Evolutionary conservation across 2,888 invertebrate genomes (phyloP).

Genomic region (Drosophila austrosaltans): DNA sequence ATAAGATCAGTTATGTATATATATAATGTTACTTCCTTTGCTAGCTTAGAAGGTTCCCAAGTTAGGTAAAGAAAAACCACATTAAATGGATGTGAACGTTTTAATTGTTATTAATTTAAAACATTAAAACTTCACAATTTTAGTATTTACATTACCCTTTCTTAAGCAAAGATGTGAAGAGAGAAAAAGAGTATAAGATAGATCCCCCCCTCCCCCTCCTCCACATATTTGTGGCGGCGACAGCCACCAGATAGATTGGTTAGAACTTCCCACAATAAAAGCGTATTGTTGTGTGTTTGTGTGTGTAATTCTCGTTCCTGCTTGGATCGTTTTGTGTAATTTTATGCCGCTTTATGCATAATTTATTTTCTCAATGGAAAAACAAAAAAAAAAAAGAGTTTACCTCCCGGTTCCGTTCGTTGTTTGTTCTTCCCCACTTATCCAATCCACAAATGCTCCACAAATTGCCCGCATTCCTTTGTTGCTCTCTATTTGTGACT

Average conservation of each 20-base stretch:
- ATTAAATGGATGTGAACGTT: background rate
- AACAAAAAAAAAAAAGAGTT: conserved; percentile 49
- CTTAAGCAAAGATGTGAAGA: background rate
- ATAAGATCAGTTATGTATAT: too few species aligned
- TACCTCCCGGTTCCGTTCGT: conserved; percentile 8
- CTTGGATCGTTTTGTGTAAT: conserved; percentile 60
- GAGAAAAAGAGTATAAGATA: background rate
- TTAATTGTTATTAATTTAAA: background rate
- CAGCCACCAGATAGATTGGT: conserved; percentile 40
- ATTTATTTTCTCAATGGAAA: conserved; percentile 69
- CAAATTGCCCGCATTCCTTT: conserved; percentile 72
- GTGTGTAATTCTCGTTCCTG: conserved; percentile 43
- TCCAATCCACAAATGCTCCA: conserved; percentile 36
- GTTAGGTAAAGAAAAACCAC: too few species aligned
- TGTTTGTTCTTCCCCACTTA: background rate
- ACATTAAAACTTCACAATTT: background rate
- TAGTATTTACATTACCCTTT: background rate
- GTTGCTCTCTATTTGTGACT: conserved; percentile 23
- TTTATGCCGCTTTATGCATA: conserved; percentile 67
- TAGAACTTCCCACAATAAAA: conserved; percentile 69
- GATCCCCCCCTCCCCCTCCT: background rate
- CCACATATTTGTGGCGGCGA: conserved; percentile 3
- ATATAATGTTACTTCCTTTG: too few species aligned
- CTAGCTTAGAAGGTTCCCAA: too few species aligned
- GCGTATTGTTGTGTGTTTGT: conserved; percentile 25